These are phyloP conservation scores for Aradus depressus DNA, from an alignment of 2,888 invertebrate species.

Conservation along the genomic window DNA sequence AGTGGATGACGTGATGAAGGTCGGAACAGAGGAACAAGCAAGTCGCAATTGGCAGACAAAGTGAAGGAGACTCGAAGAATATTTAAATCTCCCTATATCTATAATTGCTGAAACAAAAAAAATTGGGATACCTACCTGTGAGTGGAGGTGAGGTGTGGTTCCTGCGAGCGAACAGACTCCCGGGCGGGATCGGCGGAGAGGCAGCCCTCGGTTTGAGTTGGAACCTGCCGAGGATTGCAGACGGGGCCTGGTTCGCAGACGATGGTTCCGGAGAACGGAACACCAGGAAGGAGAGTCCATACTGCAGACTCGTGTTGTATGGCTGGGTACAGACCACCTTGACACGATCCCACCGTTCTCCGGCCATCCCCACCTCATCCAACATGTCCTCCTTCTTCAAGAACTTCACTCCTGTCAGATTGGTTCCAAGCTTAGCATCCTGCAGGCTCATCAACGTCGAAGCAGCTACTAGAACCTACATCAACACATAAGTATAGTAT, in stretches of 20 bases:
- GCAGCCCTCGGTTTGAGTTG: constrained; percentile 45
- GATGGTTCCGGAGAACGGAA: constrained; percentile 38
- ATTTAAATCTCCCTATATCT: not conserved
- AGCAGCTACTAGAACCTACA: constrained; percentile 58
- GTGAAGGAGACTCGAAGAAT: no score
- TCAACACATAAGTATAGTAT: no score
- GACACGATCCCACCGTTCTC: constrained; percentile 69
- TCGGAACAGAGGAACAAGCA: no score
- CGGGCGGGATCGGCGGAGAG: constrained; percentile 44
- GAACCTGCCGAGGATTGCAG: constrained; percentile 40
- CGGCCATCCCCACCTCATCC: constrained; percentile 40
- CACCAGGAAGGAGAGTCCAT: constrained; percentile 70
- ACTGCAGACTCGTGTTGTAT: constrained; percentile 67
- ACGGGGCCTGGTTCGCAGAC: constrained; percentile 17
- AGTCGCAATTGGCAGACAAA: no score
- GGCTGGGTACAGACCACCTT: constrained; percentile 79
- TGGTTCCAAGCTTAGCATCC: constrained; percentile 57
- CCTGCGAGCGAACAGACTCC: constrained; percentile 51
- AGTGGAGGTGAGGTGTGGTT: constrained; percentile 35
- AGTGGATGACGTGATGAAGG: no score
- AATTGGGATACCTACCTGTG: constrained; percentile 35
- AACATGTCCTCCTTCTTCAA: constrained; percentile 53
- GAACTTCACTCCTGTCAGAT: constrained; percentile 59
- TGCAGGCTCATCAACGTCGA: constrained; percentile 67
- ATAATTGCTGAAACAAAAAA: no score